A percentile compares a stretch with the other conserved stretches of the same genome.
phyloP scores from a whole-genome alignment of 1,140 invertebrate species.

The Palaemon carinicauda region DNA sequence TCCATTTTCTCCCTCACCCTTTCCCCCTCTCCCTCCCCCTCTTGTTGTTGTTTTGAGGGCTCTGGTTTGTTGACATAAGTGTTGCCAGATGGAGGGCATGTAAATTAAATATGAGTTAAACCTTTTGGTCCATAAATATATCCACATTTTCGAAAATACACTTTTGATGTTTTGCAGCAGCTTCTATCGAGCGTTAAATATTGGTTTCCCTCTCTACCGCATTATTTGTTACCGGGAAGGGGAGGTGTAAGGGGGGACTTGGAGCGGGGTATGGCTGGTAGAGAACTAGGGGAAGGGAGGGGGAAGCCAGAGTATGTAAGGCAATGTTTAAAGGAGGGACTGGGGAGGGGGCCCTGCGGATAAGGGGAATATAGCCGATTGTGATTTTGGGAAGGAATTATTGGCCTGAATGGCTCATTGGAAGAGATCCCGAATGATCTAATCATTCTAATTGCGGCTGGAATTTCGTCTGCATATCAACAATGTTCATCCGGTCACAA shows the following conservation, averaged over 20 bases:
- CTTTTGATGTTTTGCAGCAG: neutral
- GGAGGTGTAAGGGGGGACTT: too few species aligned
- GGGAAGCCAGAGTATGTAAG: too few species aligned
- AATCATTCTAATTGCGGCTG: conserved; percentile 17
- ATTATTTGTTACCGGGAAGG: too few species aligned
- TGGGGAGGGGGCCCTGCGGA: too few species aligned
- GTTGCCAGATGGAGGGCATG: neutral
- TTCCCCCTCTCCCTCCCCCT: neutral
- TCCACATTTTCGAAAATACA: neutral
- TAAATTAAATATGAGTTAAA: neutral
- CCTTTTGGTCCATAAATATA: neutral
- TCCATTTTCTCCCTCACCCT: neutral
- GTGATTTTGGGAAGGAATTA: too few species aligned
- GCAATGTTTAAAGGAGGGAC: too few species aligned
- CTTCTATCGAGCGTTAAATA: too few species aligned
- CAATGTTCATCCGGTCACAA: conserved; percentile 27
- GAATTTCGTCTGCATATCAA: conserved; percentile 22
- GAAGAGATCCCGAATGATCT: neutral
- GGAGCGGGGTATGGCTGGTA: too few species aligned
- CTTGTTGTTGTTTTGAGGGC: neutral
- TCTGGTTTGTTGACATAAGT: conserved; percentile 1
- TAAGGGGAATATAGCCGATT: too few species aligned
- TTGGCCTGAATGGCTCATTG: too few species aligned
- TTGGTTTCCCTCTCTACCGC: too few species aligned
- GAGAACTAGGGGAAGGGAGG: too few species aligned